Evolutionary conservation across 2,797 vertebrate genomes (phyloP).

Genomic region (Etheostoma nigrum): DNA sequence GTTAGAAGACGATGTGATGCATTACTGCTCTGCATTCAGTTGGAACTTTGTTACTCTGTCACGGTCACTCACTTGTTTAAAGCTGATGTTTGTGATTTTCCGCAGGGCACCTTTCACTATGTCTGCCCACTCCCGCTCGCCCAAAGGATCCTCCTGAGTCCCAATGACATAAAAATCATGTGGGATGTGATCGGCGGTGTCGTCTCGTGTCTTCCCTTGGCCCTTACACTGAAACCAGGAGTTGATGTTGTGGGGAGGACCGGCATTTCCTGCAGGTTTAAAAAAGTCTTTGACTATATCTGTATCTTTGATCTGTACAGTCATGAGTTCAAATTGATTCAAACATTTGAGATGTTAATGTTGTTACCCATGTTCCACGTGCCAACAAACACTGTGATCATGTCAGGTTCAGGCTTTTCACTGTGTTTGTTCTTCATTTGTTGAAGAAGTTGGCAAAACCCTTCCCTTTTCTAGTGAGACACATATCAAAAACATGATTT

Average conservation of each 20-base stretch:
- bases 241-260: constrained; percentile 90
- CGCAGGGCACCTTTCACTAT: constrained; percentile 89
- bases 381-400: constrained; percentile 98
- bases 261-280: constrained; percentile 89
- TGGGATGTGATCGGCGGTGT: constrained; percentile 95
- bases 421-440: constrained; percentile 99
- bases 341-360: not conserved
- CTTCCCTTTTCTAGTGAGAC: constrained; percentile 92
- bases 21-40: not conserved
- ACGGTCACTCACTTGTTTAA: constrained; percentile 88
- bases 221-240: constrained; percentile 99
- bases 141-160: constrained; percentile 94
- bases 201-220: constrained; percentile 94
- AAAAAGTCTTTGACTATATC: not conserved
- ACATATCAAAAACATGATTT: constrained; percentile 9
- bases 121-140: constrained; percentile 95
- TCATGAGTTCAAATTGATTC: not conserved
- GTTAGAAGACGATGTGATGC: not conserved
- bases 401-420: constrained; percentile 95
- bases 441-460: constrained; percentile 97
- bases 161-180: constrained; percentile 98
- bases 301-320: too few species aligned
- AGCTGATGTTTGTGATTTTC: constrained; percentile 94
- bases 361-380: constrained; percentile 98
- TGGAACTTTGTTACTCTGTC: not conserved